A percentile compares a stretch with the other conserved stretches of the same genome.
phyloP scores from a whole-genome alignment of 1,140 invertebrate species.

The Varroa destructor region DNA sequence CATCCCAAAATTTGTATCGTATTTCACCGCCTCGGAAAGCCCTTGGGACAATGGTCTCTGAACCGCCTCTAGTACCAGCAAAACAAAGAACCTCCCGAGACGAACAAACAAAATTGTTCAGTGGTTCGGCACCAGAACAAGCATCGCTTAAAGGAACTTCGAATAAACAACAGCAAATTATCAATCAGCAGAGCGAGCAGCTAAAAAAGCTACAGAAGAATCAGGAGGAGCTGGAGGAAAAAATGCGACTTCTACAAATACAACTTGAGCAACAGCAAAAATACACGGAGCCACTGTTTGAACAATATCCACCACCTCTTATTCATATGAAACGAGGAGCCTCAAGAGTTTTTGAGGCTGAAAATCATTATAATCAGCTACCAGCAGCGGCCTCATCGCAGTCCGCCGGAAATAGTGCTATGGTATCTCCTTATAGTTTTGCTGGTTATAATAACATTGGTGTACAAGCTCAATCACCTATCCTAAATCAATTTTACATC shows the following conservation, averaged over 20 bases:
- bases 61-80: neutral
- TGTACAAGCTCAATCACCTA: too few relatives aligned
- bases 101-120: neutral
- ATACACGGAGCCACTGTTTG: neutral
- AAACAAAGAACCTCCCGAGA: slow-evolving; percentile 3
- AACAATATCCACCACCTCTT: neutral
- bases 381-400: too few relatives aligned
- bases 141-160: too few relatives aligned
- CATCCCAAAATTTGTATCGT: too few relatives aligned
- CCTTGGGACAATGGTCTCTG: neutral
- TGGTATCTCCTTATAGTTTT: too few relatives aligned
- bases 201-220: slow-evolving; percentile 5
- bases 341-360: neutral
- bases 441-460: too few relatives aligned
- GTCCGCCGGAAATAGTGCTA: too few relatives aligned
- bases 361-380: neutral
- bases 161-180: neutral
- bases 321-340: neutral
- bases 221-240: slow-evolving; percentile 12
- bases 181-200: slow-evolving; percentile 11
- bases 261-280: neutral
- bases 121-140: too few relatives aligned
- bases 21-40: neutral
- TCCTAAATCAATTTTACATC: too few relatives aligned
- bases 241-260: slow-evolving; percentile 1